These are phyloP conservation scores for Lasaia peninsularis DNA, from an alignment of 1,140 invertebrate species.

Conservation along the genomic window DNA sequence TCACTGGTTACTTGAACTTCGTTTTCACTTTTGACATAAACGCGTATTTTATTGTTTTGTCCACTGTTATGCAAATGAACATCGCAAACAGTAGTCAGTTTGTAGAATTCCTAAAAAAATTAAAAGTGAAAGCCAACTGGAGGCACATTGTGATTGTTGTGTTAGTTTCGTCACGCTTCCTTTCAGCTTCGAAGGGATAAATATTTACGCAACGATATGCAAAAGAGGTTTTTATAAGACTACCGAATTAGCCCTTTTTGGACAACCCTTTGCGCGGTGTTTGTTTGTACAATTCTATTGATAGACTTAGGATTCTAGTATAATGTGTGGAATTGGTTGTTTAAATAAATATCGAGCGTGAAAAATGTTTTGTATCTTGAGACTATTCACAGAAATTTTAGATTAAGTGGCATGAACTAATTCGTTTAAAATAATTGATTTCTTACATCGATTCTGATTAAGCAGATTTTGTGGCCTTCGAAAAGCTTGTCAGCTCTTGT, in stretches of 20 bases:
- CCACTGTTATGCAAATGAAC: slow-evolving; percentile 71
- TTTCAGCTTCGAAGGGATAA: slow-evolving; percentile 54
- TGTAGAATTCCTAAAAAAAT: slow-evolving; percentile 69
- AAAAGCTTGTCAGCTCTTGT: no score
- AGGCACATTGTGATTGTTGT: slow-evolving; percentile 51
- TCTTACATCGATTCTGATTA: no score
- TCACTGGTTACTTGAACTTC: slow-evolving; percentile 52
- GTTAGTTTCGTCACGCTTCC: slow-evolving; percentile 47
- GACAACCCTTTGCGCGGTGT: slow-evolving; percentile 58
- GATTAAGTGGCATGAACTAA: no score
- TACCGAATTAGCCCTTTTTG: slow-evolving; percentile 68
- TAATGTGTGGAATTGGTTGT: slow-evolving; percentile 50
- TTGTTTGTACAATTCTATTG: slow-evolving; percentile 44
- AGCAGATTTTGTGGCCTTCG: no score
- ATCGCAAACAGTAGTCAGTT: slow-evolving; percentile 58
- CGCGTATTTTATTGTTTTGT: slow-evolving; percentile 61
- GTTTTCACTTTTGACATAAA: slow-evolving; percentile 74
- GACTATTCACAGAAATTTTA: no score
- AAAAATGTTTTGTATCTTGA: not conserved
- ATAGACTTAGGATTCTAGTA: slow-evolving; percentile 33
- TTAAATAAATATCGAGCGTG: slow-evolving; percentile 34
- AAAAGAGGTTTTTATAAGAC: slow-evolving; percentile 69
- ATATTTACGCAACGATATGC: slow-evolving; percentile 71
- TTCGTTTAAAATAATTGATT: no score
- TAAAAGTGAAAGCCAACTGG: slow-evolving; percentile 70